phyloP scores from a whole-genome alignment of 2,113 vertebrate species.

The Hemibagrus wyckioides region DNA sequence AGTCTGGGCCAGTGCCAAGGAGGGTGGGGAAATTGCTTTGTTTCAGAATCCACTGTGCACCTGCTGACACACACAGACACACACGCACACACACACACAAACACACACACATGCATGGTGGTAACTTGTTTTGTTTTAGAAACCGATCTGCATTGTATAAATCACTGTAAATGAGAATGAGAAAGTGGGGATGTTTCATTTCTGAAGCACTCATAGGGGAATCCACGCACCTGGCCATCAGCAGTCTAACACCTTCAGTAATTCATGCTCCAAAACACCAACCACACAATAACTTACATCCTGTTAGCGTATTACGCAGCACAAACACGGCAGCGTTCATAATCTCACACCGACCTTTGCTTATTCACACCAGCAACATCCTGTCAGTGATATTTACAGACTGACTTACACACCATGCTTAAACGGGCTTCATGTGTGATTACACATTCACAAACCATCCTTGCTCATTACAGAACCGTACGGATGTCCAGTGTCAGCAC shows the following conservation, averaged over 20 bases:
- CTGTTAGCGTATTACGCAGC: slow-evolving; percentile 16
- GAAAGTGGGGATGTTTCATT: slow-evolving; percentile 62
- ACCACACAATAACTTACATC: not conserved
- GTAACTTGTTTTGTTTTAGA: slow-evolving; percentile 50
- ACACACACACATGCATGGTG: not conserved
- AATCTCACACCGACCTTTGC: not conserved
- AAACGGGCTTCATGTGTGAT: not conserved
- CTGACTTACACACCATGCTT: not conserved
- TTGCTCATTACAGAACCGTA: slow-evolving; percentile 82
- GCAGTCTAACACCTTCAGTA: slow-evolving; percentile 21
- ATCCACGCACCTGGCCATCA: slow-evolving; percentile 52
- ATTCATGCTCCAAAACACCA: not conserved
- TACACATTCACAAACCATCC: not conserved
- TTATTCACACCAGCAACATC: slow-evolving; percentile 22
- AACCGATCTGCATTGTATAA: slow-evolving; percentile 39
- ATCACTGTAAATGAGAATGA: slow-evolving; percentile 52
- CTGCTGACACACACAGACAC: slow-evolving; percentile 40
- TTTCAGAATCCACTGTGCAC: slow-evolving; percentile 51
- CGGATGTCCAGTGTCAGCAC: slow-evolving; percentile 98
- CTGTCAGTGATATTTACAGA: not conserved
- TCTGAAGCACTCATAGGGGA: slow-evolving; percentile 48
- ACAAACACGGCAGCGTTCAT: not conserved
- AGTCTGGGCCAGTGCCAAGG: slow-evolving; percentile 28
- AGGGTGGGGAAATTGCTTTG: slow-evolving; percentile 38
- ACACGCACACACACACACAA: slow-evolving; percentile 29